A percentile compares a stretch with the other conserved stretches of the same genome.
These are phyloP conservation scores for Sinodicranocentrus sp. DNA, from an alignment of 2,888 invertebrate genomes.

Conservation along the genomic window DNA sequence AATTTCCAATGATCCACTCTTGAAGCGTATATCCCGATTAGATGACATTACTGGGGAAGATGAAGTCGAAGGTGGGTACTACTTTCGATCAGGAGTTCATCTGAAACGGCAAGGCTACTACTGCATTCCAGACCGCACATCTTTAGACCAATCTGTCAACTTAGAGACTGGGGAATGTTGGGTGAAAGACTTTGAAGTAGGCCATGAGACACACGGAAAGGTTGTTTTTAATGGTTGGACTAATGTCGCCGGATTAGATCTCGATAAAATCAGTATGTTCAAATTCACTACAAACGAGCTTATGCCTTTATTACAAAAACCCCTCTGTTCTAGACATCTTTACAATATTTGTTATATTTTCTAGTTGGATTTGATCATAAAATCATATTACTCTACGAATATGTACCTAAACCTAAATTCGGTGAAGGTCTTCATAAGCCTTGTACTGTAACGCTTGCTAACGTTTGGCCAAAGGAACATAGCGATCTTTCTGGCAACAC, in stretches of 20 bases:
- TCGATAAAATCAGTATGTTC: constrained; percentile 90
- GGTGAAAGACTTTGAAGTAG: constrained; percentile 92
- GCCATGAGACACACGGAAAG: constrained; percentile 93
- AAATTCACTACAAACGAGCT: too few relatives aligned
- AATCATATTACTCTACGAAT: too few relatives aligned
- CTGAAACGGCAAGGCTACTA: constrained; percentile 53
- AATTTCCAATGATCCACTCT: too few relatives aligned
- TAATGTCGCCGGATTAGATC: constrained; percentile 89
- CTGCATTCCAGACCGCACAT: constrained; percentile 83
- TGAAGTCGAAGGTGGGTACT: neutral
- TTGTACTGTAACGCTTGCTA: constrained; percentile 92
- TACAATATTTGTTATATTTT: too few relatives aligned
- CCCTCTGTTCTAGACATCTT: too few relatives aligned
- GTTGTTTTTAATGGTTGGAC: constrained; percentile 91
- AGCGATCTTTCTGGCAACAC: constrained; percentile 84
- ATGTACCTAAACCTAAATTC: constrained; percentile 91
- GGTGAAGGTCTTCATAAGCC: constrained; percentile 93
- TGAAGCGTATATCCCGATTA: too few relatives aligned
- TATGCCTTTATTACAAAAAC: too few relatives aligned
- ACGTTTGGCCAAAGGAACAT: constrained; percentile 96
- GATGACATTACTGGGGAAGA: neutral
- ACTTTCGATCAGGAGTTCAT: constrained; percentile 38
- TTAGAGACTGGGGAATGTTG: constrained; percentile 83
- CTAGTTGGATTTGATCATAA: too few relatives aligned
- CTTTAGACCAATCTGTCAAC: constrained; percentile 85